Evolutionary conservation across 2,797 vertebrate species (phyloP), one percentile per base, ranked within the genome.

Genomic region (Rhodeus uyekii): DNA sequence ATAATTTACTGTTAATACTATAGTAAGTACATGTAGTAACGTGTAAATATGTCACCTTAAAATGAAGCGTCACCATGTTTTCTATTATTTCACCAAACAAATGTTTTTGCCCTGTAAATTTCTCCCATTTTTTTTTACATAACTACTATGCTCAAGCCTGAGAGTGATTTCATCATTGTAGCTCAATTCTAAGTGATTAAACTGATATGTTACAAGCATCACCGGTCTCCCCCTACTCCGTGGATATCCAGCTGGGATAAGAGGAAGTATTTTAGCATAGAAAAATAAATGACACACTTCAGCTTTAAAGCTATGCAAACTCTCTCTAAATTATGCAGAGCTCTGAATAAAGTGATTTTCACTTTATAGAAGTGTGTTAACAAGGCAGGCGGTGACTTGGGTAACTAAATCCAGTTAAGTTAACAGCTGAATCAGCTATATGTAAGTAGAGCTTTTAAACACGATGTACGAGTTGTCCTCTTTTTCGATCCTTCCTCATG

Each of bases 351-450:
- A 74, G 46, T 12, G 58, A 14, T 29, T 55, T 44, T 38, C 53
- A 9, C 24, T 65, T 55, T 64, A 55, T 1, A 44, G 71, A n/a
- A 65, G 34, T 4, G 4, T 44, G 8, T 4, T 81, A 75, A 81
- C 46, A 75, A 53, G 60, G n/a, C n/a, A 48, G 29, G 29, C 24
- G 10, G 46, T 55, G 55, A 53, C n/a, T 42, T 32, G 2, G 68
- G 39, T 63, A 36, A 63, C 53, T 73, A 22, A 63, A 39, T 80
- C n/a, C 2, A 69, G 78, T 39, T 71, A 42, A 63, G 44, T 81
- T 82, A 82, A 82, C 38, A 55, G 72, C 80, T 76, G 72, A 67
- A 32, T 76, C 69, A 53, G 44, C 78, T 48, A 38, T 29, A 73
- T 50, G 36, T 34, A 55, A 67, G 60, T 38, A 32, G 48, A 82